phyloP scores from a whole-genome alignment of 2,888 invertebrate species.

The Diplazon laetatorius region DNA sequence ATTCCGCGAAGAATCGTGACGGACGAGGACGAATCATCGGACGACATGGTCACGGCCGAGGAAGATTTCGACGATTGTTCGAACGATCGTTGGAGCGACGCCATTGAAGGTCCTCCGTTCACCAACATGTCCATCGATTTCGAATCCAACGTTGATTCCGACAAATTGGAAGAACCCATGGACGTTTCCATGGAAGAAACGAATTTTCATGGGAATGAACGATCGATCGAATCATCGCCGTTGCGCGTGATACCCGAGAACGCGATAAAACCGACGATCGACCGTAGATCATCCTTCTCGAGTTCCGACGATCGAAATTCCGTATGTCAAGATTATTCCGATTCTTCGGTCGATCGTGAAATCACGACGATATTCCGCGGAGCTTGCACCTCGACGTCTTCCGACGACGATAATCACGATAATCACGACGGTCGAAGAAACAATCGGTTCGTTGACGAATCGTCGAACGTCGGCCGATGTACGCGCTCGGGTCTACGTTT shows the following conservation, averaged over 20 bases:
- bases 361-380: constrained; percentile 48
- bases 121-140: constrained; percentile 49
- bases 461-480: background rate
- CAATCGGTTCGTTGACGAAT: background rate
- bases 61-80: constrained; percentile 41
- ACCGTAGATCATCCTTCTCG: background rate
- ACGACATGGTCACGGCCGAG: constrained; percentile 39
- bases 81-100: constrained; percentile 49
- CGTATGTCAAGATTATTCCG: background rate
- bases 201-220: too few species aligned
- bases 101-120: constrained; percentile 3
- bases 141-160: background rate
- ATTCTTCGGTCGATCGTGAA: constrained; percentile 48
- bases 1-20: background rate
- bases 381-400: constrained; percentile 49
- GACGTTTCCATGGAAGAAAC: constrained; percentile 40
- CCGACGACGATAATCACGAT: constrained; percentile 41
- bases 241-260: too few species aligned
- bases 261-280: too few species aligned
- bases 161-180: constrained; percentile 42
- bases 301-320: too few species aligned
- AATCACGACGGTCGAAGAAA: background rate
- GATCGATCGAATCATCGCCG: too few species aligned
- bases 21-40: constrained; percentile 25
- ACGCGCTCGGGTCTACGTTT: background rate